These are phyloP conservation scores for Terrapene triunguis DNA, from an alignment of 2,113 vertebrate species.

Conservation along the genomic window DNA sequence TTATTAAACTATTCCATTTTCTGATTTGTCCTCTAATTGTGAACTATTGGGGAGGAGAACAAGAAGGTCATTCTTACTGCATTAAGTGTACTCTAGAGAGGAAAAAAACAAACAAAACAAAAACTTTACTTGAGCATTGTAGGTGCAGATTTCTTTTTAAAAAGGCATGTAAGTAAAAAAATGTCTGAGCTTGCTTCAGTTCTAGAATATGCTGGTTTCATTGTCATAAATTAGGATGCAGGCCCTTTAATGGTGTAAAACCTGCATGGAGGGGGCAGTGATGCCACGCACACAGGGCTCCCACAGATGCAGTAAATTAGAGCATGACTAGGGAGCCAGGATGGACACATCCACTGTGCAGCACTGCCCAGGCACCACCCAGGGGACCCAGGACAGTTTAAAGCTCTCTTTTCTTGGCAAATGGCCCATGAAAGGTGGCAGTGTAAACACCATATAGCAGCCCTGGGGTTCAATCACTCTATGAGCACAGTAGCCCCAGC, in stretches of 20 bases:
- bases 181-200: fast-evolving
- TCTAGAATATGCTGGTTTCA: neutral
- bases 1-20: neutral
- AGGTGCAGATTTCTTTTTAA: fast-evolving
- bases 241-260: neutral
- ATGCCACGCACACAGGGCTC: neutral
- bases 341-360: neutral
- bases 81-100: neutral
- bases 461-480: neutral
- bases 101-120: neutral
- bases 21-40: neutral
- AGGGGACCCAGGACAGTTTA: neutral
- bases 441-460: neutral
- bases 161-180: fast-evolving
- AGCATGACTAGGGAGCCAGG: neutral
- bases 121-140: neutral
- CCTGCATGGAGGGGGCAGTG: neutral
- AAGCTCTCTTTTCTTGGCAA: neutral
- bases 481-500: neutral
- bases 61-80: neutral
- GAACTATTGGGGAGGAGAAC: conserved; percentile 13
- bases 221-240: fast-evolving
- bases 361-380: neutral
- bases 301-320: neutral
- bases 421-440: neutral